Conservation (phyloP, 2,888 invertebrate genomes). For the Erannis defoliaria region DNA sequence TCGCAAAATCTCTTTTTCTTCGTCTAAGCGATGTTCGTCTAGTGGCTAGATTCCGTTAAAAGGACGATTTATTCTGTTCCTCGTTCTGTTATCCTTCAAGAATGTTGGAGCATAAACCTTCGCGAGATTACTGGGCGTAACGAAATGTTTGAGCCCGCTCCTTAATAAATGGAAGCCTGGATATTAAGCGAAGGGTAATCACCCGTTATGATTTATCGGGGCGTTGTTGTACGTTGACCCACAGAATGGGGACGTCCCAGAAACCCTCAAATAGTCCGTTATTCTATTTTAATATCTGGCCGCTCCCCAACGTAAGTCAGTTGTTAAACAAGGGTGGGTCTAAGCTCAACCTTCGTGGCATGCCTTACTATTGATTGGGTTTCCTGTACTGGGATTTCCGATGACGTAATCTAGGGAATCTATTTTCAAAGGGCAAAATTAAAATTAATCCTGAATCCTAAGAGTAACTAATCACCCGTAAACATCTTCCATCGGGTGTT, state of each 20-base stretch:
- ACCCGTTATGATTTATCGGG: conserved; percentile 47
- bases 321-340: conserved; percentile 43
- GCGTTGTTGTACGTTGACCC: conserved; percentile 58
- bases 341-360: conserved; percentile 42
- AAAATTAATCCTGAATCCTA: neutral
- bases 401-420: conserved; percentile 18
- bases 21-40: conserved; percentile 12
- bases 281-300: conserved; percentile 55
- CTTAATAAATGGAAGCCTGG: conserved; percentile 32
- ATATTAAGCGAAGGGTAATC: conserved; percentile 43
- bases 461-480: too few species aligned
- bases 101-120: conserved; percentile 20
- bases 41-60: conserved; percentile 10
- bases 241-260: conserved; percentile 60
- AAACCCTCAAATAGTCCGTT: conserved; percentile 59
- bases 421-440: conserved; percentile 3
- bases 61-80: conserved; percentile 12
- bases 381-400: conserved; percentile 29
- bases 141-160: conserved; percentile 19
- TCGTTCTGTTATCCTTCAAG: conserved; percentile 10
- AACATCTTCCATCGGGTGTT: neutral
- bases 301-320: conserved; percentile 53
- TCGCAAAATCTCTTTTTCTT: conserved; percentile 24
- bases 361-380: conserved; percentile 34
- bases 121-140: conserved; percentile 22